Percentiles rank a stretch among this genome's conserved stretches.
These are phyloP conservation scores for Clanis bilineata DNA, from an alignment of 2,888 invertebrate genomes.

Conservation along the genomic window DNA sequence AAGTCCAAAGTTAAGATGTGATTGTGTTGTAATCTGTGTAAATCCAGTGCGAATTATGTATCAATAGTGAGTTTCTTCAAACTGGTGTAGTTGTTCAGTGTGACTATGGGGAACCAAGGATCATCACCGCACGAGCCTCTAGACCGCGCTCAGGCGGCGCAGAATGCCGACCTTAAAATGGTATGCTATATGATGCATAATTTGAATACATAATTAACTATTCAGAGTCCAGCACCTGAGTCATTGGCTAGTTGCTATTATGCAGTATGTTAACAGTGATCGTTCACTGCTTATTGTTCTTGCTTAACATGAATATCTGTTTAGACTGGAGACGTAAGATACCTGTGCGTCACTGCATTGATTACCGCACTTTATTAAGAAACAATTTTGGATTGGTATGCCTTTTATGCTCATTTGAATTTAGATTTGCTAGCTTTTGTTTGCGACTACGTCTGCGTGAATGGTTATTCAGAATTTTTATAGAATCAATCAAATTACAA, in stretches of 20 bases:
- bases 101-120: conserved; percentile 90
- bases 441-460: too few relatives aligned
- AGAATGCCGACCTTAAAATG: conserved; percentile 75
- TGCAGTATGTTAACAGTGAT: conserved; percentile 27
- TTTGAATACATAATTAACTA: conserved; percentile 40
- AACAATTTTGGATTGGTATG: too few relatives aligned
- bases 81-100: conserved; percentile 27
- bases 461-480: too few relatives aligned
- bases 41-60: conserved; percentile 32
- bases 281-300: conserved; percentile 40
- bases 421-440: too few relatives aligned
- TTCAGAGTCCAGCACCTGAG: conserved; percentile 35
- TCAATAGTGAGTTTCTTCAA: conserved; percentile 43
- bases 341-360: neutral
- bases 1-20: conserved; percentile 11
- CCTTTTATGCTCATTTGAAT: neutral
- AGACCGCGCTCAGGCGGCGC: conserved; percentile 84
- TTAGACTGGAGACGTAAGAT: neutral
- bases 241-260: conserved; percentile 34
- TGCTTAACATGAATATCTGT: conserved; percentile 3
- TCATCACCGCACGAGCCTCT: conserved; percentile 92
- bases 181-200: conserved; percentile 39
- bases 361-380: neutral
- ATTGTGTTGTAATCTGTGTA: conserved; percentile 10
- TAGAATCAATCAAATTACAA: too few relatives aligned